These are phyloP conservation scores for Novumbra hubbsi DNA, from an alignment of 2,797 vertebrate species.

Conservation along the genomic window DNA sequence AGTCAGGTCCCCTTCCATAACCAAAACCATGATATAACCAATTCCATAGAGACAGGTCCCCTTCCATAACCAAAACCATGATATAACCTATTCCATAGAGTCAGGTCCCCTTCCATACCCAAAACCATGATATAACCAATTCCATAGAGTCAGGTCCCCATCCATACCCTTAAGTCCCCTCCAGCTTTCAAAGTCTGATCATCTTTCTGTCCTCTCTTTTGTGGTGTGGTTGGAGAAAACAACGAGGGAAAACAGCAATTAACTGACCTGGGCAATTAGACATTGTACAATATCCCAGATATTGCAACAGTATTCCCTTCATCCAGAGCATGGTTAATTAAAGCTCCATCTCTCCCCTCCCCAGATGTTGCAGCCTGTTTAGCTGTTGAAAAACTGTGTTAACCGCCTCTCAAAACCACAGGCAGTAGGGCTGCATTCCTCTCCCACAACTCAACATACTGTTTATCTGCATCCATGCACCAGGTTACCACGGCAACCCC, in stretches of 20 bases:
- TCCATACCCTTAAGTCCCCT: not conserved
- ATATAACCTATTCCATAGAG: too few relatives aligned
- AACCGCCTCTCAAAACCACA: slow-evolving; percentile 75
- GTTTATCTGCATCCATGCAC: slow-evolving; percentile 74
- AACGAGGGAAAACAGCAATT: slow-evolving; percentile 45
- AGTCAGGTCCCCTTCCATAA: too few relatives aligned
- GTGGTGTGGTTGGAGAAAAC: slow-evolving; percentile 78
- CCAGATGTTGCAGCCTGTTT: slow-evolving; percentile 60
- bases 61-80: too few relatives aligned
- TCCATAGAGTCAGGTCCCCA: not conserved
- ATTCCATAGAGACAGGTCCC: too few relatives aligned
- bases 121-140: not conserved
- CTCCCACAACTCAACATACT: slow-evolving; percentile 66
- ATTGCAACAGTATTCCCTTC: slow-evolving; percentile 47
- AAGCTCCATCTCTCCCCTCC: slow-evolving; percentile 47
- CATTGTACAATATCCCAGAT: slow-evolving; percentile 38
- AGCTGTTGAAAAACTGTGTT: slow-evolving; percentile 73
- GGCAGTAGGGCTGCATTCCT: slow-evolving; percentile 73
- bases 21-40: not conserved
- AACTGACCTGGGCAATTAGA: slow-evolving; percentile 34
- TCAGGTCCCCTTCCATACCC: too few relatives aligned
- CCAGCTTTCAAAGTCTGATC: not conserved
- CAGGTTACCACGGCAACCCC: slow-evolving; percentile 69
- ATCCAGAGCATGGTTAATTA: slow-evolving; percentile 66
- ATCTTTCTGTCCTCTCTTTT: slow-evolving; percentile 21